Conservation (phyloP, 2,113 vertebrate genomes). For the Ranitomeya imitator region DNA sequence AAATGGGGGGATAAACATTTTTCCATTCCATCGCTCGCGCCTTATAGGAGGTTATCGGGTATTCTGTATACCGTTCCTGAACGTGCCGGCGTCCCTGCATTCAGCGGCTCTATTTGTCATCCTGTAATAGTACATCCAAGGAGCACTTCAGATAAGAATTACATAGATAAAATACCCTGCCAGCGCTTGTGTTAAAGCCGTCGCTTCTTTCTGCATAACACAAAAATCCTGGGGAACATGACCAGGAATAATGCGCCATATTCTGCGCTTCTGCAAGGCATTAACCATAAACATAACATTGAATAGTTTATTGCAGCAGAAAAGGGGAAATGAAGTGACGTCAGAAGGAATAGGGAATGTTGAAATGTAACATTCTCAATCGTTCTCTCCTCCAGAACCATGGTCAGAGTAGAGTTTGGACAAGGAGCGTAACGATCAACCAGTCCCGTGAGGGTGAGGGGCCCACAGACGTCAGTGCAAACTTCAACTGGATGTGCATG, state of each 20-base stretch:
- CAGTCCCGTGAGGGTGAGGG: too few relatives aligned
- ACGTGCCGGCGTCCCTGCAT: not conserved
- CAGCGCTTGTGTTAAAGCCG: not conserved
- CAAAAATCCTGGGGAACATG: not conserved
- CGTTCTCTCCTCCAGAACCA: too few relatives aligned
- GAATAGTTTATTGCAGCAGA: not conserved
- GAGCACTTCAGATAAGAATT: not conserved
- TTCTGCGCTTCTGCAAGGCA: not conserved
- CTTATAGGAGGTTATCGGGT: not conserved
- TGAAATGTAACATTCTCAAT: too few relatives aligned
- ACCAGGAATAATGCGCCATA: not conserved
- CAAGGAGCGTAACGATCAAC: too few relatives aligned
- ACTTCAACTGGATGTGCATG: too few relatives aligned
- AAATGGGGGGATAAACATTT: not conserved
- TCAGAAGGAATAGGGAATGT: too few relatives aligned
- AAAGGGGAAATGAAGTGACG: too few relatives aligned
- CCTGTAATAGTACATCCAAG: not conserved
- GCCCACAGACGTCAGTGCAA: too few relatives aligned
- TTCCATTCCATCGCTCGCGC: not conserved
- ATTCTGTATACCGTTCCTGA: not conserved
- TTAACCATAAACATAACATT: not conserved
- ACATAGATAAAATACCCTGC: not conserved
- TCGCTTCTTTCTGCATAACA: not conserved
- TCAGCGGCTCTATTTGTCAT: not conserved
- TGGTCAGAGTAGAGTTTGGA: too few relatives aligned